Percentiles rank a stretch among this genome's conserved stretches.
Evolutionary conservation across 2,797 vertebrate species (phyloP).

Genomic region (Phoxinus dragarum): DNA sequence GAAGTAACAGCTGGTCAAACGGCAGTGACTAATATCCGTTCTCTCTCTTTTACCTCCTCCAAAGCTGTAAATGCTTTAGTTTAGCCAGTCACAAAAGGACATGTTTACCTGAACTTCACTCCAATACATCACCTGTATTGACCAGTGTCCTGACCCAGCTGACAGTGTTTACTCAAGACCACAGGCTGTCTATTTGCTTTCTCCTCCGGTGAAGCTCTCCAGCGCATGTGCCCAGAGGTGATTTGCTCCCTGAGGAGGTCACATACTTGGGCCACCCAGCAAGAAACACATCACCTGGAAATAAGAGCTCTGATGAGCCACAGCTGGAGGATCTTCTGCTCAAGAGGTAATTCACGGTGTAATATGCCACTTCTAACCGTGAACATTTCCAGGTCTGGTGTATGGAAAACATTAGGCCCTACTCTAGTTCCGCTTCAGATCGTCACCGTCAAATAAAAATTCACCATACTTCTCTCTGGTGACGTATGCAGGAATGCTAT

Average conservation of each 20-base stretch:
- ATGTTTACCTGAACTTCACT: constrained; percentile 60
- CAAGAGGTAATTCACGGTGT: constrained; percentile 59
- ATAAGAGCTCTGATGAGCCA: constrained; percentile 61
- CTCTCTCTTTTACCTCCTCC: constrained; percentile 14
- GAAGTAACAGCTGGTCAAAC: constrained; percentile 9
- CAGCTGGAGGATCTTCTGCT: constrained; percentile 37
- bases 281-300: constrained; percentile 61
- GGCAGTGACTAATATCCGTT: background rate
- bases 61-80: constrained; percentile 35
- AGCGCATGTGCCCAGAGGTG: constrained; percentile 57
- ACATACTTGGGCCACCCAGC: constrained; percentile 71
- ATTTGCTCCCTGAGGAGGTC: constrained; percentile 66
- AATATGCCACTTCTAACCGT: constrained; percentile 61
- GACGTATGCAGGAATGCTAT: background rate
- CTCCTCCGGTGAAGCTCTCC: constrained; percentile 68
- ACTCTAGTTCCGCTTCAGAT: constrained; percentile 53
- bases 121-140: constrained; percentile 64
- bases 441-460: constrained; percentile 11
- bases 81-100: constrained; percentile 35
- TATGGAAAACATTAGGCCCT: constrained; percentile 54
- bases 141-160: constrained; percentile 56
- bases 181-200: constrained; percentile 76
- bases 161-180: constrained; percentile 77
- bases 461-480: background rate
- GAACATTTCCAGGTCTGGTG: constrained; percentile 62